phyloP scores from a whole-genome alignment of 2,113 vertebrate genomes.

The Sporophila hypoxantha region DNA sequence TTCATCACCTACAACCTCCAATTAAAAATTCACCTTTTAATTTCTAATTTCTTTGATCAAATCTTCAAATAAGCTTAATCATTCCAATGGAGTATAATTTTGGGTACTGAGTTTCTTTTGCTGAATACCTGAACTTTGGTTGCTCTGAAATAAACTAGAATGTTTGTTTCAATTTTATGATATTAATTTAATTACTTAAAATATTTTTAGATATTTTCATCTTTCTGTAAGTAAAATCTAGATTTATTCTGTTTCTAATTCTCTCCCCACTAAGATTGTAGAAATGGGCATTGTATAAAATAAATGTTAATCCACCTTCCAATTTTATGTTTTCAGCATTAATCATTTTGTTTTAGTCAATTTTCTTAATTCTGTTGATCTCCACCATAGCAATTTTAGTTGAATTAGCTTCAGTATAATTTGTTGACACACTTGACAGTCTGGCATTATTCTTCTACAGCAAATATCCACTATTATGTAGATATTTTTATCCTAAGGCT shows the following conservation, averaged over 20 bases:
- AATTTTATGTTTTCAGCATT: neutral
- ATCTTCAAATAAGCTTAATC: neutral
- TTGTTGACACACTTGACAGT: neutral
- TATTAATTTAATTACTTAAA: neutral
- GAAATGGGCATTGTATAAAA: neutral
- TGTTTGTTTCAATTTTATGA: neutral
- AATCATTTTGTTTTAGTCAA: neutral
- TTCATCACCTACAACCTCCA: neutral
- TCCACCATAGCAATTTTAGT: neutral
- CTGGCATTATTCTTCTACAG: neutral
- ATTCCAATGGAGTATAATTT: neutral
- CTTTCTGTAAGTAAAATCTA: neutral
- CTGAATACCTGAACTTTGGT: neutral
- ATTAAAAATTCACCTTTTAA: neutral
- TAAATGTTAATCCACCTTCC: neutral
- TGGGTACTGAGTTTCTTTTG: neutral
- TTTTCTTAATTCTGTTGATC: neutral
- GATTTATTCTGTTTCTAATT: neutral
- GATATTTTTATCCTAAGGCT: constrained; percentile 1
- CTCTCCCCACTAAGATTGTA: neutral
- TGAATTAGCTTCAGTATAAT: constrained; percentile 4
- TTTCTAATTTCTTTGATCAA: neutral
- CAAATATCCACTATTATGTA: neutral
- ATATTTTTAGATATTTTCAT: neutral
- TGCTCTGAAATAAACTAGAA: neutral